Percentiles rank a stretch among this genome's conserved stretches.
These are phyloP conservation scores for Hydropotes inermis DNA, from an alignment of 2,113 vertebrate genomes.

Conservation along the genomic window DNA sequence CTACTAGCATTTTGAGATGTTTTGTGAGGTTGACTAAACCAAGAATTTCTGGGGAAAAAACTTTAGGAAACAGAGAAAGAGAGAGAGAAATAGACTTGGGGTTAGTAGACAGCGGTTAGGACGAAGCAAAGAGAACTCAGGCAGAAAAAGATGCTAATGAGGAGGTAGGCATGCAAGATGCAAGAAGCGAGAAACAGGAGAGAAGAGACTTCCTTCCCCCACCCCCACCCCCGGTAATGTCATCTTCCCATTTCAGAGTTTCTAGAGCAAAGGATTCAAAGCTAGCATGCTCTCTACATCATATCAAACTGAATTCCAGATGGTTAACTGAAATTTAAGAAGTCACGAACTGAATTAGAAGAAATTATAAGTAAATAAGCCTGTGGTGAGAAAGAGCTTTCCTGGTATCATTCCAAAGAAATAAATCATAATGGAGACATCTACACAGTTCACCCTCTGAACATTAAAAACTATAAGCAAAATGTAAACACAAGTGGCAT, in stretches of 20 bases:
- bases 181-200: rapidly evolving
- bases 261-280: not conserved
- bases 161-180: not conserved
- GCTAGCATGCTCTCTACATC: not conserved
- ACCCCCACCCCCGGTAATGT: rapidly evolving
- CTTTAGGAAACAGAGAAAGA: not conserved
- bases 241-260: not conserved
- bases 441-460: not conserved
- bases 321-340: not conserved
- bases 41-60: not conserved
- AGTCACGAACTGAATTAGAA: not conserved
- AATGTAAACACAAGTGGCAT: not conserved
- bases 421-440: not conserved
- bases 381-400: not conserved
- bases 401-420: not conserved
- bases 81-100: not conserved
- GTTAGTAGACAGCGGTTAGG: not conserved
- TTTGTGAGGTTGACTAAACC: not conserved
- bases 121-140: not conserved
- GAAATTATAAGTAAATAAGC: not conserved
- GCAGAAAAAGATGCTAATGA: not conserved
- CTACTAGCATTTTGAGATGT: not conserved
- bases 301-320: not conserved
- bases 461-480: not conserved
- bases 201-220: not conserved